These are phyloP conservation scores for Apogon talboti DNA, from an alignment of 2,797 vertebrate genomes.

Conservation along the genomic window DNA sequence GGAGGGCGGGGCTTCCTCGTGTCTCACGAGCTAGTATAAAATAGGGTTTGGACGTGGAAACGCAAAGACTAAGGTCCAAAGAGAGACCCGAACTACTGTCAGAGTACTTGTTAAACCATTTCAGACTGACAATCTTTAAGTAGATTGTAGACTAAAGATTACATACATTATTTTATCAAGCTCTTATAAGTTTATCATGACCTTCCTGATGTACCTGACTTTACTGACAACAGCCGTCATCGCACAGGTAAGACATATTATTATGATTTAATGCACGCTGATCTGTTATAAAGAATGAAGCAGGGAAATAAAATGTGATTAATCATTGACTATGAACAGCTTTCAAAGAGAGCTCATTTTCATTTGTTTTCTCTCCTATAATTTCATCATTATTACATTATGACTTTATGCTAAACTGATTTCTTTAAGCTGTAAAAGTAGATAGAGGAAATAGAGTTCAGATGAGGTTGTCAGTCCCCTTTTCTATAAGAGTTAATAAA, in stretches of 20 bases:
- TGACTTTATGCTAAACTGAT: neutral
- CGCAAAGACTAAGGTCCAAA: slow-evolving; percentile 17
- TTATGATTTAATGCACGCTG: neutral
- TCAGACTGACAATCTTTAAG: slow-evolving; percentile 2
- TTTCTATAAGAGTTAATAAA: slow-evolving; percentile 8
- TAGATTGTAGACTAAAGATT: slow-evolving; percentile 8
- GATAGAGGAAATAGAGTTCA: neutral
- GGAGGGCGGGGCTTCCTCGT: slow-evolving; percentile 47
- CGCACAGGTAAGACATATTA: slow-evolving; percentile 69
- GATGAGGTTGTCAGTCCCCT: neutral
- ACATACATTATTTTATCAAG: slow-evolving; percentile 11
- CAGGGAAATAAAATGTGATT: neutral
- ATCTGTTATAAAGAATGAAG: neutral
- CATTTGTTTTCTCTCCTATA: neutral
- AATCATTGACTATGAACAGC: slow-evolving; percentile 17
- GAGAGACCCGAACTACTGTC: neutral
- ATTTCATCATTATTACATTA: too few relatives aligned
- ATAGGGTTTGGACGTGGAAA: slow-evolving; percentile 28
- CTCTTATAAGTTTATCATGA: slow-evolving; percentile 56
- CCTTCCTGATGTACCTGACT: slow-evolving; percentile 57
- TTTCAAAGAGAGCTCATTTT: slow-evolving; percentile 5
- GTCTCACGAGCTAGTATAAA: slow-evolving; percentile 57
- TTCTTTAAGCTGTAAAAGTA: neutral
- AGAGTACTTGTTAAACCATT: slow-evolving; percentile 1
- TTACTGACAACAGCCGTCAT: slow-evolving; percentile 71